Evolutionary conservation across 2,888 invertebrate species (phyloP), one percentile per base, ranked within the genome.

Genomic region (Scaptomyza flava): DNA sequence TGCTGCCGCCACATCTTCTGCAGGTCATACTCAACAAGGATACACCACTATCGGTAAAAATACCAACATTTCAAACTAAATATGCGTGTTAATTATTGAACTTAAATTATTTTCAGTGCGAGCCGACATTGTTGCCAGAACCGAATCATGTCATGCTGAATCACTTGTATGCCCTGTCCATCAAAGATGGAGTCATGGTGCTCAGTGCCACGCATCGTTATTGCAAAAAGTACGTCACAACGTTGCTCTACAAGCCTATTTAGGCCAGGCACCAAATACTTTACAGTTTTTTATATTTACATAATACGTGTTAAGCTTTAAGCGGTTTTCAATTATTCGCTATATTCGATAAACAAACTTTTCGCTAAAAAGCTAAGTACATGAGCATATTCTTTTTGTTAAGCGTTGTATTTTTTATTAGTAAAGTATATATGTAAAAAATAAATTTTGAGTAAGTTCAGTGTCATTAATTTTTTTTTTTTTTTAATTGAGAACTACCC

Each of bases 111-210:
- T 63, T 94, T 94, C 93, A 98, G 97, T 99, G 99, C 93, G 99
- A 99, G 92, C 99, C 99, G 52, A 99, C 99, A 51, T 94, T 99
- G 83, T 93, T 99, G 84, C 99, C 99, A n/a, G 99, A 99, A 93
- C 99, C 99, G 52, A 99, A 99, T 92, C 99, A 99, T 91, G 99
- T 99, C 30, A 99, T 99, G 99, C 93, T 99, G 89, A 99, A 99
- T 93, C 99, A 99, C 92, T 93, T 99, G 59, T 99, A 99, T 92
- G 99, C 99, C n/a, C 93, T 99, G 73, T 99, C 99, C 50, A 99
- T 99, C 89, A 99, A 99, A 93, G 99, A 99, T 92, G 99, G 99
- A 52, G 99, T 99, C 3, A 99, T 99, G 99, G 99, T 99, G 42
- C 93, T 99, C 34, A 99, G 98, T 89, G 99, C 99, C 12, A 99